Conservation (phyloP, 2,113 vertebrate genomes). For the Agapornis roseicollis region DNA sequence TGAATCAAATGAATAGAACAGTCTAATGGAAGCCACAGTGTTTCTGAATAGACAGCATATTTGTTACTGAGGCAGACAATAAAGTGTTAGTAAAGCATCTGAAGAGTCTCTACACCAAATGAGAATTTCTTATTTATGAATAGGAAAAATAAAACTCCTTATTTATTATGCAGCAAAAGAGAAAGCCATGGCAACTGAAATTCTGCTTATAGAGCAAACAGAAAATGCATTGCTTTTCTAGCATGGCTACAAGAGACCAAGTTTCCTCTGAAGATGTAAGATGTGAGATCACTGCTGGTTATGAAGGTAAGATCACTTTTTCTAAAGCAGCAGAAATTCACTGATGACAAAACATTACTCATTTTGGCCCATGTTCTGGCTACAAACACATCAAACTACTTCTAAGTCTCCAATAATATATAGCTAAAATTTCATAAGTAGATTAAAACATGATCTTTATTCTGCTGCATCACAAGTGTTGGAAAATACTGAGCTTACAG, state of each 20-base stretch:
- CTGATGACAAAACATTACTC: not conserved
- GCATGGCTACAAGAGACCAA: not conserved
- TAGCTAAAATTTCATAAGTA: not conserved
- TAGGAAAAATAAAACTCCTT: not conserved
- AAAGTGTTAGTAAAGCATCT: constrained; percentile 11
- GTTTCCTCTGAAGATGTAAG: not conserved
- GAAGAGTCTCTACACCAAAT: not conserved
- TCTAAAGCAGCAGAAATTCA: constrained; percentile 7
- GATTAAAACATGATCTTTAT: constrained; percentile 16
- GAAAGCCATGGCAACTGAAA: not conserved
- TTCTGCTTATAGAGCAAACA: not conserved
- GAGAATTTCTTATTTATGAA: constrained; percentile 35
- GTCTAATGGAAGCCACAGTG: constrained; percentile 10
- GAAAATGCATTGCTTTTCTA: not conserved
- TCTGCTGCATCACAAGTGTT: not conserved
- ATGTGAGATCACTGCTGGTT: not conserved
- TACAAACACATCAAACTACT: not conserved
- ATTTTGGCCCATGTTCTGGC: not conserved
- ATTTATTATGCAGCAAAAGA: constrained; percentile 25
- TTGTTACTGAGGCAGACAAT: constrained; percentile 27
- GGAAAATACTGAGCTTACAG: not conserved
- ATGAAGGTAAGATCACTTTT: not conserved
- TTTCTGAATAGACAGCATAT: not conserved
- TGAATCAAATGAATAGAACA: constrained; percentile 2
- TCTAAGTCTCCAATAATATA: not conserved